Evolutionary conservation across 2,888 invertebrate species (phyloP).

Genomic region (Diachrysia chrysitis): DNA sequence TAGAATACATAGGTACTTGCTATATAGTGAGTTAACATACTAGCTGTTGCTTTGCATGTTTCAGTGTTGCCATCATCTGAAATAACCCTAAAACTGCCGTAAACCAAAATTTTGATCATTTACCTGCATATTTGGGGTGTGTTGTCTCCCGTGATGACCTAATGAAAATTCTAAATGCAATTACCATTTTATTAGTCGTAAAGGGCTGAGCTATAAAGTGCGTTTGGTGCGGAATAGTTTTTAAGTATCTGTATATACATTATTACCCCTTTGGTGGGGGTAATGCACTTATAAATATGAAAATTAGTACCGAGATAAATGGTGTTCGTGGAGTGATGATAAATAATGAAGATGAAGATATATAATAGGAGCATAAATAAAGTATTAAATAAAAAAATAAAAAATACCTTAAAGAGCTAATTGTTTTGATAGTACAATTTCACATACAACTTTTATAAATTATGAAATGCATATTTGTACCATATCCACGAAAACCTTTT

Average conservation of each 20-base stretch:
- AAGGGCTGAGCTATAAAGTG: constrained; percentile 31
- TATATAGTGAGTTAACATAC: background rate
- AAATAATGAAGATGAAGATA: too few relatives aligned
- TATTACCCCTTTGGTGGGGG: background rate
- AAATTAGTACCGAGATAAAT: too few relatives aligned
- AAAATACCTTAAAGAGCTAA: too few relatives aligned
- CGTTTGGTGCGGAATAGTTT: constrained; percentile 14
- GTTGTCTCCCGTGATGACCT: constrained; percentile 16
- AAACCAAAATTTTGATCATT: constrained; percentile 41
- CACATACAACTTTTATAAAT: too few relatives aligned
- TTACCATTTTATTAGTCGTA: constrained; percentile 38
- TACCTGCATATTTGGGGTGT: constrained; percentile 36
- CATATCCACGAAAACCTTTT: too few relatives aligned
- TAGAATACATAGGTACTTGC: background rate
- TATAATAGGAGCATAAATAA: too few relatives aligned
- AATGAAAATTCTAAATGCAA: constrained; percentile 50
- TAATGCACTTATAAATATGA: too few relatives aligned
- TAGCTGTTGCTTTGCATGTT: background rate
- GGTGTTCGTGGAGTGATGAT: too few relatives aligned
- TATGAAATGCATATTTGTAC: too few relatives aligned
- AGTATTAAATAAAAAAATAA: too few relatives aligned
- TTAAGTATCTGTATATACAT: background rate
- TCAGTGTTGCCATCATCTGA: background rate
- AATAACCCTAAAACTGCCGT: constrained; percentile 16
- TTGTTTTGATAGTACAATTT: too few relatives aligned